Percentiles rank a stretch among this genome's conserved stretches.
These are phyloP conservation scores for Jaculus jaculus DNA, from an alignment of 2,113 vertebrate species.

Conservation along the genomic window DNA sequence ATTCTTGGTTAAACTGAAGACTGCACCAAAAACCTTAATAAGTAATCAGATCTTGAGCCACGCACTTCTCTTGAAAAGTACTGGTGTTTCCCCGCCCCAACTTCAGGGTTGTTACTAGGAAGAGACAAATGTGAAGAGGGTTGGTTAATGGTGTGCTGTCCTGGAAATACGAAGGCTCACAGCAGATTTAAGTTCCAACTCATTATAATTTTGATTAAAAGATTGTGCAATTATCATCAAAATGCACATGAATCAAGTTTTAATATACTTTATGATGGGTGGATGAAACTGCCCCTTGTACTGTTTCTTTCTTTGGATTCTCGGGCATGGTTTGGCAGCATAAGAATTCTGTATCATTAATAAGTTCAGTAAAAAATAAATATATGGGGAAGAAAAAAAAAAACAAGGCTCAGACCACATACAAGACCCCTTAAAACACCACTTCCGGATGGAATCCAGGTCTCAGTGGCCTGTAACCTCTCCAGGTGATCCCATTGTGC, in stretches of 20 bases:
- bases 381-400: background rate
- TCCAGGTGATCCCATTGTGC: background rate
- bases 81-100: conserved; percentile 38
- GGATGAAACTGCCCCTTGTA: conserved; percentile 84
- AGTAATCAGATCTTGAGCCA: conserved; percentile 74
- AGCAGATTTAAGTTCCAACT: conserved; percentile 76
- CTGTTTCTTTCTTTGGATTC: conserved; percentile 77
- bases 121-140: conserved; percentile 62
- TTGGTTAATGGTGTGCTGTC: conserved; percentile 64
- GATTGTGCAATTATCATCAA: conserved; percentile 69
- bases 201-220: conserved; percentile 28
- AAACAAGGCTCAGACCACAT: background rate
- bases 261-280: conserved; percentile 40
- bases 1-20: conserved; percentile 71
- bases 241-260: conserved; percentile 79
- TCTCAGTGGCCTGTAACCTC: background rate
- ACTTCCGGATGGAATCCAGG: background rate
- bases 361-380: conserved; percentile 62
- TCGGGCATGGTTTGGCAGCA: conserved; percentile 85
- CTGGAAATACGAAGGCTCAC: conserved; percentile 71
- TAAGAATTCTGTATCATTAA: conserved; percentile 86
- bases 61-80: conserved; percentile 75
- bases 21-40: conserved; percentile 75
- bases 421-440: background rate
- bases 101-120: conserved; percentile 66